Conservation (phyloP, 2,113 vertebrate species). For the Cephalopholis sonnerati region DNA sequence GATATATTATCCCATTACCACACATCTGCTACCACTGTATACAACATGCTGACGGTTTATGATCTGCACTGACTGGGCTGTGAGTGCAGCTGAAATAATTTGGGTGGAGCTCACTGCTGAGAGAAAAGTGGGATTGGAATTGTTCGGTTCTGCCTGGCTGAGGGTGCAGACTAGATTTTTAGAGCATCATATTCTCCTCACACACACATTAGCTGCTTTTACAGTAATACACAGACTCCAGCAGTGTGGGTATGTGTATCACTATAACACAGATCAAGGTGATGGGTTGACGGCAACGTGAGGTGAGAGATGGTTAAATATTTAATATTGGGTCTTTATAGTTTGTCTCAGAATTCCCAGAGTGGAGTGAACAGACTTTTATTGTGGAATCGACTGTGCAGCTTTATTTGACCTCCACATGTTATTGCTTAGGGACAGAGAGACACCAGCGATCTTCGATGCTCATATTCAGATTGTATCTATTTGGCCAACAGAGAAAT, state of each 20-base stretch:
- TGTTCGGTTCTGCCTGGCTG: constrained; percentile 3
- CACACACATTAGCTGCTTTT: neutral
- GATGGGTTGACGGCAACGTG: constrained; percentile 32
- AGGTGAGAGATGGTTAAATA: constrained; percentile 56
- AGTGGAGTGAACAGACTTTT: constrained; percentile 73
- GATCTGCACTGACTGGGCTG: constrained; percentile 1
- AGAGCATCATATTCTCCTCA: neutral
- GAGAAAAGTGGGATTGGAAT: constrained; percentile 1
- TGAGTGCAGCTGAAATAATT: constrained; percentile 19
- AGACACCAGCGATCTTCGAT: constrained; percentile 54
- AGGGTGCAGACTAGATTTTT: neutral
- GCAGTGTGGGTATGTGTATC: neutral
- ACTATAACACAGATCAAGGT: constrained; percentile 27
- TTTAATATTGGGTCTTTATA: constrained; percentile 67
- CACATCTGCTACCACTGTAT: neutral
- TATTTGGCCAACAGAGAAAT: constrained; percentile 54
- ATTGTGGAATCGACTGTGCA: constrained; percentile 66
- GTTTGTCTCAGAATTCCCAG: constrained; percentile 60
- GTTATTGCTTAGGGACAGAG: constrained; percentile 78
- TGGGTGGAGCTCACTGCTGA: neutral
- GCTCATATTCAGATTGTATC: constrained; percentile 76
- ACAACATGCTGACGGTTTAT: constrained; percentile 20
- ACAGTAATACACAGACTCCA: neutral
- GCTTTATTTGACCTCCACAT: constrained; percentile 76
- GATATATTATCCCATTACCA: constrained; percentile 12